Conservation (phyloP, 1,140 invertebrate species). For the Limonius californicus region DNA sequence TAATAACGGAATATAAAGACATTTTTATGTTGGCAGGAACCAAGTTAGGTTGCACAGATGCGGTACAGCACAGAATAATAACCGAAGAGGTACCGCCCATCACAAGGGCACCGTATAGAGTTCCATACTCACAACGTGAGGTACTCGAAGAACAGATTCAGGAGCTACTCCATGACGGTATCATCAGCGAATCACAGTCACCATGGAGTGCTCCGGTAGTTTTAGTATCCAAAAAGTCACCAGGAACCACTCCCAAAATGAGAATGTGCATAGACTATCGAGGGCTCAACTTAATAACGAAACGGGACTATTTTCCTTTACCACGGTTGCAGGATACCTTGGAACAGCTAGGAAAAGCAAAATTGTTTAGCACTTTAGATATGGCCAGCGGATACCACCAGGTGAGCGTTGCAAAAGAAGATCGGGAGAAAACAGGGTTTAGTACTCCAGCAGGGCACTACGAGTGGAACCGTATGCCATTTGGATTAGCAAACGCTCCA, state of each 20-base stretch:
- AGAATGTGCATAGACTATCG: conserved; percentile 39
- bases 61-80: conserved; percentile 22
- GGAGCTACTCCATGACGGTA: conserved; percentile 31
- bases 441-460: conserved; percentile 41
- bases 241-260: conserved; percentile 8
- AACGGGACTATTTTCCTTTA: conserved; percentile 48
- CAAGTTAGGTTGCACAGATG: neutral
- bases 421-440: conserved; percentile 49
- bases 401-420: conserved; percentile 41
- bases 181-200: conserved; percentile 37
- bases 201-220: conserved; percentile 48
- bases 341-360: conserved; percentile 38
- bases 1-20: conserved; percentile 11
- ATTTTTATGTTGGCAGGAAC: neutral
- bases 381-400: conserved; percentile 49
- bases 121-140: conserved; percentile 14
- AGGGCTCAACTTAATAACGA: conserved; percentile 41
- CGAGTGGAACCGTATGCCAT: conserved; percentile 46
- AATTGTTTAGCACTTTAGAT: conserved; percentile 47
- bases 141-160: conserved; percentile 29
- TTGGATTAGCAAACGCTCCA: neutral
- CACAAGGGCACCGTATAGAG: conserved; percentile 15
- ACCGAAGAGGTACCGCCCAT: conserved; percentile 17
- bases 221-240: conserved; percentile 44
- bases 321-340: conserved; percentile 49